phyloP scores from a whole-genome alignment of 2,113 vertebrate genomes.

The Ailuropoda melanoleuca region DNA sequence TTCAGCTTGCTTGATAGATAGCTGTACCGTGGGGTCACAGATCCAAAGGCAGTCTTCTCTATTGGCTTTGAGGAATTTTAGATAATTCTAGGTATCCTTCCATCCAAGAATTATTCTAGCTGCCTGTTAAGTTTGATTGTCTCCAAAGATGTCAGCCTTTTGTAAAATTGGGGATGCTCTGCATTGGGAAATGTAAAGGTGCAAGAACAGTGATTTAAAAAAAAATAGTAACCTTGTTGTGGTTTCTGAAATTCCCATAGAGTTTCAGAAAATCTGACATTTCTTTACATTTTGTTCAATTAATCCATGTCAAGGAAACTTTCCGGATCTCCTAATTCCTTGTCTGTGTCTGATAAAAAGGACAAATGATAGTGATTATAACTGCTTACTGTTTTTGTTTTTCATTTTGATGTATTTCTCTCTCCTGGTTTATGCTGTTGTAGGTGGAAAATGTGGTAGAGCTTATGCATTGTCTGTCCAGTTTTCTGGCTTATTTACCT shows the following conservation, averaged over 20 bases:
- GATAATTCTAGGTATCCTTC: not conserved
- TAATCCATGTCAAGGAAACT: constrained; percentile 29
- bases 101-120: constrained; percentile 28
- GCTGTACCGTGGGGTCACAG: not conserved
- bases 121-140: constrained; percentile 14
- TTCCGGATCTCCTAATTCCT: not conserved
- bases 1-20: not conserved
- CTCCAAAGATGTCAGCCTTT: constrained; percentile 20
- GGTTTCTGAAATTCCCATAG: constrained; percentile 4
- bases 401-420: constrained; percentile 1
- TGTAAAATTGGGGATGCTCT: not conserved
- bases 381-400: constrained; percentile 4
- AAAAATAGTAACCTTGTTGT: not conserved
- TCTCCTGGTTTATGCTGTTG: constrained; percentile 16
- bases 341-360: constrained; percentile 23
- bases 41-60: constrained; percentile 11
- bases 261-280: constrained; percentile 13
- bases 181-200: not conserved
- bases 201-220: not conserved
- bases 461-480: not conserved
- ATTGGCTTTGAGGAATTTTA: constrained; percentile 2
- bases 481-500: constrained; percentile 31
- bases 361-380: not conserved
- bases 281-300: constrained; percentile 15
- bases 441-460: not conserved